A percentile compares a stretch with the other conserved stretches of the same genome.
These are phyloP conservation scores for Pelvicachromis taeniatus DNA, from an alignment of 2,113 vertebrate genomes.

Conservation along the genomic window DNA sequence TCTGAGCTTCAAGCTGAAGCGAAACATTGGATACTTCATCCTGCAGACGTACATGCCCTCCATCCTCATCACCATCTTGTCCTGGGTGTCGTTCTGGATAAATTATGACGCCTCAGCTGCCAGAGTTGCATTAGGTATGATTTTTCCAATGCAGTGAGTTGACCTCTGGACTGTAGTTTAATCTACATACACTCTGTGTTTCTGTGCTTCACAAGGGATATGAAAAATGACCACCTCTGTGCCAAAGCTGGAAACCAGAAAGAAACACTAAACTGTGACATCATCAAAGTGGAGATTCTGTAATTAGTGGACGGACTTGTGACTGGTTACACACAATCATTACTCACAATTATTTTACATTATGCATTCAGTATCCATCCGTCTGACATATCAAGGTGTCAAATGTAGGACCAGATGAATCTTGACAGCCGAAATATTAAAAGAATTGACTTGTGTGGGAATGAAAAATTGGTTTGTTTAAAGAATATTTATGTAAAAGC, in stretches of 20 bases:
- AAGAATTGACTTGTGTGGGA: neutral
- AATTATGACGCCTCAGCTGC: slow-evolving; percentile 98
- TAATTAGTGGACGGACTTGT: neutral
- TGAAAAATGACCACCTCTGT: neutral
- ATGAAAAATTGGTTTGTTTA: neutral
- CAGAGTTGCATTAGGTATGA: slow-evolving; percentile 94
- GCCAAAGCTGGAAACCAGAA: neutral
- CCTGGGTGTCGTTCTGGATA: slow-evolving; percentile 99
- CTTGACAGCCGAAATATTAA: neutral
- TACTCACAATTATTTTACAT: neutral
- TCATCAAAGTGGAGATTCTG: neutral
- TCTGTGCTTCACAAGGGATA: neutral
- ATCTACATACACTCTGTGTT: neutral
- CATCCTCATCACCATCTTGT: slow-evolving; percentile 96
- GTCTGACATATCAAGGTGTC: neutral
- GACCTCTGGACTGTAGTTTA: neutral
- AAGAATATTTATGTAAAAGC: neutral
- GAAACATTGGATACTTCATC: slow-evolving; percentile 99
- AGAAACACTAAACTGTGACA: neutral
- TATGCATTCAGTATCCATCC: neutral
- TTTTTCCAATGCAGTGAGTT: neutral
- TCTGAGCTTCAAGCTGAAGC: slow-evolving; percentile 94
- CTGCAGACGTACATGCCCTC: slow-evolving; percentile 99
- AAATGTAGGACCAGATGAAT: neutral
- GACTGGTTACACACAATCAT: neutral